Evolutionary conservation across 2,797 vertebrate species (phyloP).

Genomic region (Periophthalmus magnuspinnatus): DNA sequence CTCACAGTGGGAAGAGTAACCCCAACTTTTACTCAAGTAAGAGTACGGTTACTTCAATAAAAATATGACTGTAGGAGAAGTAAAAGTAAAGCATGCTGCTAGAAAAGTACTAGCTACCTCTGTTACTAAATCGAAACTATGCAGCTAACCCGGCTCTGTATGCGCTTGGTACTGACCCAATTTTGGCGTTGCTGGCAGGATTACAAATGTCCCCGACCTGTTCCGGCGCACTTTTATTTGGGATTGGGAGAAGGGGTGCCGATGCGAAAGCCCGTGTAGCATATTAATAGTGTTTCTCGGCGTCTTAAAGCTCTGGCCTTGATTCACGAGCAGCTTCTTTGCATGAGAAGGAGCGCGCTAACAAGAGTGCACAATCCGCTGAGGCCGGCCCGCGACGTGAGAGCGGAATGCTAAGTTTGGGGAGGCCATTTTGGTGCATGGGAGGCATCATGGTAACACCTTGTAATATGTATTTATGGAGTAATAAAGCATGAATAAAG

Average conservation of each 20-base stretch:
- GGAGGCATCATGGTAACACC: neutral
- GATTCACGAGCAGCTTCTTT: slow-evolving; percentile 40
- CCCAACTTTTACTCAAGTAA: no score
- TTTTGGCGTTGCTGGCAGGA: slow-evolving; percentile 60
- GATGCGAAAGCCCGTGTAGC: slow-evolving; percentile 26
- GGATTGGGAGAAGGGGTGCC: slow-evolving; percentile 25
- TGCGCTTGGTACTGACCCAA: slow-evolving; percentile 63
- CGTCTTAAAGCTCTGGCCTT: slow-evolving; percentile 28
- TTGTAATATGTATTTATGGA: no score
- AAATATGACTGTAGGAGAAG: no score
- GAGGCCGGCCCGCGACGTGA: slow-evolving; percentile 7
- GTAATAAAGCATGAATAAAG: no score
- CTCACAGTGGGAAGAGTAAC: no score
- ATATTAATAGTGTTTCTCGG: slow-evolving; percentile 51
- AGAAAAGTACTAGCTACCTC: no score
- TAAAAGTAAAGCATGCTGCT: no score
- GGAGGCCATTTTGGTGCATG: neutral
- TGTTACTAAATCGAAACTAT: slow-evolving; percentile 13
- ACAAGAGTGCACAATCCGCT: slow-evolving; percentile 21
- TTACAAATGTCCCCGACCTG: slow-evolving; percentile 61
- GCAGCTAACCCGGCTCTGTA: slow-evolving; percentile 35
- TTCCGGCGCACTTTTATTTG: slow-evolving; percentile 28
- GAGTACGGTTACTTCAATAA: no score
- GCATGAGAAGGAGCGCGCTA: slow-evolving; percentile 26
- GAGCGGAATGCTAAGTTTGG: slow-evolving; percentile 18